Conservation (phyloP, 2,113 vertebrate genomes). For the Lepus europaeus region DNA sequence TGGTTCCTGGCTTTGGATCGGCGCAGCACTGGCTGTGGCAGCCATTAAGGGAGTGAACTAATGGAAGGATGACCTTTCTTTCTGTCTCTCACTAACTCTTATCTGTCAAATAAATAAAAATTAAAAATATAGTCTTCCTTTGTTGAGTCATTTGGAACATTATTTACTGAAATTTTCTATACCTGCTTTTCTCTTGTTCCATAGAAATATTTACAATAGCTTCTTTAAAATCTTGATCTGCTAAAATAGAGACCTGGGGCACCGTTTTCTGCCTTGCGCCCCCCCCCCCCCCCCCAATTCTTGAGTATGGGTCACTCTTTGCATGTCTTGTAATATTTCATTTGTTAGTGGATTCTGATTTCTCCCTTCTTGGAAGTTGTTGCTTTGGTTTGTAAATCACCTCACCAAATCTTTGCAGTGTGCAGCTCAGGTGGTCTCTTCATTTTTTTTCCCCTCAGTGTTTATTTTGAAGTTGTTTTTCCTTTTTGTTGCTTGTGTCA, state of each 20-base stretch:
- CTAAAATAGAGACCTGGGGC: background rate
- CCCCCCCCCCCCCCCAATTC: background rate
- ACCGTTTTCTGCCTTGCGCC: background rate
- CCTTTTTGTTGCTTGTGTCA: background rate
- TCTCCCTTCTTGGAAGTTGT: background rate
- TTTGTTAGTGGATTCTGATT: background rate
- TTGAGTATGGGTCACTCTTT: background rate
- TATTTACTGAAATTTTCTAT: background rate
- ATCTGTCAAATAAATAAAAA: too few species aligned
- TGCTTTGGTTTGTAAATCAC: background rate
- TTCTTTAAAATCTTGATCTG: background rate
- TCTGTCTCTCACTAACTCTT: too few species aligned
- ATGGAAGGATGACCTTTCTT: too few species aligned
- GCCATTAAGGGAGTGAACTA: too few species aligned
- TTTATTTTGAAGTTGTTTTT: slow-evolving; percentile 37
- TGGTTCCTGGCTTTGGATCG: too few species aligned
- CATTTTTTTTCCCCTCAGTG: background rate
- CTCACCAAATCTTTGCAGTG: background rate
- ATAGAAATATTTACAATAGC: background rate
- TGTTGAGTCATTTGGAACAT: background rate
- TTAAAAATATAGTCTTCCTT: background rate
- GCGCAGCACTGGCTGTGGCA: too few species aligned
- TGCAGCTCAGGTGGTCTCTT: background rate
- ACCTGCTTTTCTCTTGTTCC: slow-evolving; percentile 32
- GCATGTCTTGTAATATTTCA: background rate